Conservation (phyloP, 2,113 vertebrate genomes). For the Pangasianodon gigas region DNA sequence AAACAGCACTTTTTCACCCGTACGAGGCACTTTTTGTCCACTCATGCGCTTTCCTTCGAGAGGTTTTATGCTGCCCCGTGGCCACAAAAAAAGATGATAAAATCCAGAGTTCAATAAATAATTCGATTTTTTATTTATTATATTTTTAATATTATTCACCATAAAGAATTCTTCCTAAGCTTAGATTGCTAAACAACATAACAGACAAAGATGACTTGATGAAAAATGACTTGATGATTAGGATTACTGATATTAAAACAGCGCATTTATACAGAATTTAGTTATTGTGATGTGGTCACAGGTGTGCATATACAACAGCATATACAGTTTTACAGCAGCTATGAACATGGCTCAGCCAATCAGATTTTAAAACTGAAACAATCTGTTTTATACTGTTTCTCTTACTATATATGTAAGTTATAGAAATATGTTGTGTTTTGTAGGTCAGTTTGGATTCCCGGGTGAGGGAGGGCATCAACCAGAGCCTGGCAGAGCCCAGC, state of each 20-base stretch:
- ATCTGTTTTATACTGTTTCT: background rate
- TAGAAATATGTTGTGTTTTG: background rate
- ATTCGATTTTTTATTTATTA: no score
- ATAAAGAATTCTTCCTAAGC: background rate
- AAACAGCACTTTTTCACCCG: no score
- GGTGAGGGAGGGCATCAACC: conserved; percentile 93
- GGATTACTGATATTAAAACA: background rate
- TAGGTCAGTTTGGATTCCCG: conserved; percentile 98
- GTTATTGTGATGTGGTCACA: background rate
- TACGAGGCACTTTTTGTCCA: no score
- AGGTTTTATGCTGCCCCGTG: no score
- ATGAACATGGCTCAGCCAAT: background rate
- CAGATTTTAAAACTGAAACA: background rate
- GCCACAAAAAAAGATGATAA: background rate
- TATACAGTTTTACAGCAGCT: background rate
- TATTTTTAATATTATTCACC: background rate
- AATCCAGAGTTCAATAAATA: background rate
- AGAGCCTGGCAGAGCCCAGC: conserved; percentile 88
- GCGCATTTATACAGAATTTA: background rate
- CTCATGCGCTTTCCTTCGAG: no score
- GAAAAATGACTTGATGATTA: no score
- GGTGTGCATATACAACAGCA: background rate
- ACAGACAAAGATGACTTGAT: background rate
- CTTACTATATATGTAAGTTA: background rate
- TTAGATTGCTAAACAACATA: background rate